Base-by-base conservation (phyloP, 2,797 vertebrate genomes). In the Poecile montanus region DNA sequence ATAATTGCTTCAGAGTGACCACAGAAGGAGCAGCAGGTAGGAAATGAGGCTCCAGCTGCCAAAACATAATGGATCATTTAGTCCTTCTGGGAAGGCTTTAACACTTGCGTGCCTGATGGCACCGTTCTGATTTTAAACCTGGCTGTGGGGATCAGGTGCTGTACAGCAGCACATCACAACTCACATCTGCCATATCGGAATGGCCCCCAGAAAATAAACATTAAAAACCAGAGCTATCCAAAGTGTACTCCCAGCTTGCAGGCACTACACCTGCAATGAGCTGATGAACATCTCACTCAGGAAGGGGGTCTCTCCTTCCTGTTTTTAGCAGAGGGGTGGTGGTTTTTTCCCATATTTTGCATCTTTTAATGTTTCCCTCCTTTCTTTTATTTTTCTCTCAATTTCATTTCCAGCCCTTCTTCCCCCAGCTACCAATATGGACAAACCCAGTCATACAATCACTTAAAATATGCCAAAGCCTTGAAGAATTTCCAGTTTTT, bases 21-120 rank as follows among this genome's bases (percentile, higher is more conserved):
- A 90, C 75, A 79, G 91, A 91, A 78, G 2, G 57, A 95, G 80
- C 95, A 96, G 77, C 93, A 96, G 91, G 89, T 95, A 96, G 93
- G 89, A 96, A 96, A 94, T 92, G 85, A 91, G 81, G 40, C 54
- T 87, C 67, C 91, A 82, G 34, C 70, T 96, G 92, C 74, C 83
- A 96, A 91, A 94, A 90, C 29, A 60, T 93, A 89, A 96, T 93
- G 76, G 89, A 83, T 95, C 89, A 57, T 92, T 95, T 66, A 94
- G 42, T 92, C 54, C 42, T 95, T 90, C 92, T 93, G 21, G 32
- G 75, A 93, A 90, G 70, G 66, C 36, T 92, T 90, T 79, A 93
- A 88, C 40, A 65, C 32, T 86, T 88, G 7, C 88, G 76, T 92
- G 6, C 60, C 75, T 89, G 65, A 77, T 94, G 56, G 68, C 48